These are phyloP conservation scores for Cyclophora albipunctata DNA, from an alignment of 2,888 invertebrate genomes.

Conservation along the genomic window DNA sequence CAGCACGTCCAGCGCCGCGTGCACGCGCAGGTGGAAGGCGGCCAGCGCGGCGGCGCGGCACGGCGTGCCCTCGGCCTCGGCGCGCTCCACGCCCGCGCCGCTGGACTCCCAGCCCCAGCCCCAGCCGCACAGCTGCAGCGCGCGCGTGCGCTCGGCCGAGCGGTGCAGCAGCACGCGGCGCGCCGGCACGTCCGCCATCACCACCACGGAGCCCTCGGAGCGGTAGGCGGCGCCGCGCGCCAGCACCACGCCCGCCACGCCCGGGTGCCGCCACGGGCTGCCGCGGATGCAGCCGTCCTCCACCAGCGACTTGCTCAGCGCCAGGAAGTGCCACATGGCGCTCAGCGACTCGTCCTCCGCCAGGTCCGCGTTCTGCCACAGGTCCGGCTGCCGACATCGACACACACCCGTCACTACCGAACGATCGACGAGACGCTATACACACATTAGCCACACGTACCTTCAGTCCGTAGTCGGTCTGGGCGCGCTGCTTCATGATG, in stretches of 20 bases:
- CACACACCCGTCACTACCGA: not conserved
- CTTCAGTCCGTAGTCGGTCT: conserved; percentile 86
- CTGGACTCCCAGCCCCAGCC: conserved; percentile 83
- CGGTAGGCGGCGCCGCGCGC: conserved; percentile 64
- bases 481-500: conserved; percentile 82
- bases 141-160: conserved; percentile 84
- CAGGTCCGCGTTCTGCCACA: conserved; percentile 86
- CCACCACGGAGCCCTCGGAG: conserved; percentile 77
- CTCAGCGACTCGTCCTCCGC: conserved; percentile 84
- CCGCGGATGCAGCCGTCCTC: conserved; percentile 79
- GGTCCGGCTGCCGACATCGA: conserved; percentile 72
- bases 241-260: conserved; percentile 74
- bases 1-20: conserved; percentile 89
- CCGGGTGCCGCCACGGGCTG: conserved; percentile 78
- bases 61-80: conserved; percentile 83
- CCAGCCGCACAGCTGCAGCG: conserved; percentile 93
- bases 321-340: conserved; percentile 90
- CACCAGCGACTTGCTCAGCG: conserved; percentile 80
- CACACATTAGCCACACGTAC: conserved; percentile 45
- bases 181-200: conserved; percentile 80
- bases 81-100: conserved; percentile 66
- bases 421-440: not conserved
- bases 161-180: conserved; percentile 60
- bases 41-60: conserved; percentile 92
- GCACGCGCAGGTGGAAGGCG: conserved; percentile 90